Conservation (phyloP, 2,888 invertebrate genomes). For the Sylvicola cinctus region DNA sequence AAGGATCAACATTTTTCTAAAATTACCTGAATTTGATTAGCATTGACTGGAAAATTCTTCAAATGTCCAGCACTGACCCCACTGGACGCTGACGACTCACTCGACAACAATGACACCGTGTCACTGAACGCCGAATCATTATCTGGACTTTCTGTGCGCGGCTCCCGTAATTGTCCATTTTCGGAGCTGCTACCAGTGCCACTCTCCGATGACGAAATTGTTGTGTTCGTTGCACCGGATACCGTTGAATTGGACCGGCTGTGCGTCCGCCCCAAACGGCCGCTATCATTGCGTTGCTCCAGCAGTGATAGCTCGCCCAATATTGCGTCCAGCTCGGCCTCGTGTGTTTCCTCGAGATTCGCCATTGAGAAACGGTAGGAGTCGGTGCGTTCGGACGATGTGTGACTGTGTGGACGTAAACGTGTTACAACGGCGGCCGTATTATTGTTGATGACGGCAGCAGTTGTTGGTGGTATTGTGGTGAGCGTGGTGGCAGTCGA, state of each 20-base stretch:
- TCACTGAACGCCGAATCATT: constrained; percentile 98
- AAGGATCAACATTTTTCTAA: too few relatives aligned
- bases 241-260: constrained; percentile 25
- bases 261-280: constrained; percentile 11
- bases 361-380: constrained; percentile 90
- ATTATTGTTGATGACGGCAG: constrained; percentile 2
- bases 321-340: constrained; percentile 92
- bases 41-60: constrained; percentile 8
- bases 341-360: constrained; percentile 87
- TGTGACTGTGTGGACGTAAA: constrained; percentile 9
- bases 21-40: constrained; percentile 6
- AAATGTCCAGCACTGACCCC: constrained; percentile 40
- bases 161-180: constrained; percentile 20
- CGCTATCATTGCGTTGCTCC: constrained; percentile 35
- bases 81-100: constrained; percentile 84
- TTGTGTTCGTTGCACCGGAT: constrained; percentile 20
- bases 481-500: constrained; percentile 3
- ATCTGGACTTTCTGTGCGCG: constrained; percentile 84
- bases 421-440: constrained; percentile 6
- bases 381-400: constrained; percentile 39
- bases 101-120: constrained; percentile 74
- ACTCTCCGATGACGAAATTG: constrained; percentile 16
- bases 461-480: not conserved
- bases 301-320: constrained; percentile 87
- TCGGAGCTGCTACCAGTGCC: constrained; percentile 9